These are phyloP conservation scores for Drosophila pruinosa DNA, from an alignment of 1,140 invertebrate genomes.

Conservation along the genomic window DNA sequence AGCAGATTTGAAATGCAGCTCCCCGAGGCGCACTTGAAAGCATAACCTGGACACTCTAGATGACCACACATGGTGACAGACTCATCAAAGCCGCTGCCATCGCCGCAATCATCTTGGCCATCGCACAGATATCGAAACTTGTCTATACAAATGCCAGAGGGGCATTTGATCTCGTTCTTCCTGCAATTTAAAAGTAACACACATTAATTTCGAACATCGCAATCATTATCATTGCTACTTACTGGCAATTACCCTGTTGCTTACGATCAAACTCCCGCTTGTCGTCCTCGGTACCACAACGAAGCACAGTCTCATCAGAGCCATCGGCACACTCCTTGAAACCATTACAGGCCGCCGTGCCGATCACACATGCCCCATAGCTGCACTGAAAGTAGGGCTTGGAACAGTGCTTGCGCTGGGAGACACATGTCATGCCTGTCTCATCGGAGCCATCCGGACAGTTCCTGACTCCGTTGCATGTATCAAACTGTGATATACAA, in stretches of 20 bases:
- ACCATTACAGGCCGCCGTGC: constrained; percentile 85
- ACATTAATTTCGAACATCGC: neutral
- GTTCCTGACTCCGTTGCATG: constrained; percentile 83
- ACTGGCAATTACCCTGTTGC: constrained; percentile 52
- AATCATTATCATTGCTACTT: constrained; percentile 14
- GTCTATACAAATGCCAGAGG: constrained; percentile 69
- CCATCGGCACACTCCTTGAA: constrained; percentile 86
- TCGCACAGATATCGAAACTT: constrained; percentile 83
- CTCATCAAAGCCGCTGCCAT: constrained; percentile 86
- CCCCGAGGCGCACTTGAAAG: constrained; percentile 86
- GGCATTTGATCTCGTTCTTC: constrained; percentile 59
- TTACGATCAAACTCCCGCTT: constrained; percentile 19
- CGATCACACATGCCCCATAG: constrained; percentile 86
- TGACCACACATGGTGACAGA: constrained; percentile 83
- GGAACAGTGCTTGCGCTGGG: constrained; percentile 80
- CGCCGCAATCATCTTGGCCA: constrained; percentile 84
- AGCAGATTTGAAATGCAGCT: constrained; percentile 84
- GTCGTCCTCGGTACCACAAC: constrained; percentile 48
- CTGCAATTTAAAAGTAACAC: constrained; percentile 20
- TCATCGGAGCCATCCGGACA: constrained; percentile 87
- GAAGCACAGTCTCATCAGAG: constrained; percentile 86
- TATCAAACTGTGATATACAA: constrained; percentile 61
- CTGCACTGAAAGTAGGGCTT: constrained; percentile 84
- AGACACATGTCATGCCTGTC: constrained; percentile 66
- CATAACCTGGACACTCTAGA: constrained; percentile 81